Base-by-base conservation (phyloP, 1,140 invertebrate species). In the Danaus plexippus region DNA sequence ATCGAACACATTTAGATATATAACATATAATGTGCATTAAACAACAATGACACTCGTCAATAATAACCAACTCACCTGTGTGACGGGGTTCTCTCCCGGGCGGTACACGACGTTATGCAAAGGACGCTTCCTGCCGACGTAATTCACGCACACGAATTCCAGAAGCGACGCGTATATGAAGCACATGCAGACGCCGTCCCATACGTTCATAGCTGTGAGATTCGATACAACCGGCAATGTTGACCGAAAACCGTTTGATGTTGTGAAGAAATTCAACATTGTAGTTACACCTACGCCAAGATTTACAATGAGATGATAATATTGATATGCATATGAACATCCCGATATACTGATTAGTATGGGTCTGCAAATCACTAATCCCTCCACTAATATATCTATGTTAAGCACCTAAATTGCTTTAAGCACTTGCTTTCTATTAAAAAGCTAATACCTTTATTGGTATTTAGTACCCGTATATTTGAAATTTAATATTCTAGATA, bases 251-350 rank as follows among this genome's bases (percentile, higher is more conserved):
- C 94, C 94, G 76, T 95, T 96, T 56, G 94, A 96, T 73, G 96
- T 97, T 66, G 96, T 97, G 92, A 97, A 97, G 91, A 97, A 97
- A 90, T 97, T 97, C 91, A 97, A 92, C 96, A 97, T 97, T 85
- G 96, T 97, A 67, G 96, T 97, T 77, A 97, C 96, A 84, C 95
- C 94, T 95, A 85, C 47, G 48, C 43, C 41, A 22, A 61, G 52
- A 40, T 40, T 43, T 47, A 52, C 6, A 43, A 13, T 9, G 22
- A 53, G 32, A 45, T 6, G 15, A 11, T 45, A 40, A 13, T n/a
- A 61, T 53, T 48, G 51, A 50, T 44, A 42, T 46, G 12, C 0
- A 57, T 57, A 61, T 53, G 59, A 61, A 57, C 54, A 61, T 53
- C 12, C 45, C 54, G 57, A 32, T 7, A 32, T 32, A 32, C 22